These are phyloP conservation scores for Pimpla rufipes DNA, from an alignment of 2,888 invertebrate species.

Conservation along the genomic window DNA sequence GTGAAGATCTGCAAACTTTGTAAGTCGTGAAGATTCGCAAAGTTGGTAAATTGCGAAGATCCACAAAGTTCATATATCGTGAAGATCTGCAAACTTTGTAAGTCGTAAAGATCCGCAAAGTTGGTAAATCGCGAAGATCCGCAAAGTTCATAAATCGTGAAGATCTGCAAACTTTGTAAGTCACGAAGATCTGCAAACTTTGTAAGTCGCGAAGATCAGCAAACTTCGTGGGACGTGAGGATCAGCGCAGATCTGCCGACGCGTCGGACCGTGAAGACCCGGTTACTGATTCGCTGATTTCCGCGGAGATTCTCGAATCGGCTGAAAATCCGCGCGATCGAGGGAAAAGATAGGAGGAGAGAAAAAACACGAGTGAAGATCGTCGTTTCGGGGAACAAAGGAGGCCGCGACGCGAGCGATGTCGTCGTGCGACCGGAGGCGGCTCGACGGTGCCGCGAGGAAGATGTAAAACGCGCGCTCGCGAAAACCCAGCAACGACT, in stretches of 20 bases:
- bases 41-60: not conserved
- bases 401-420: too few species aligned
- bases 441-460: not conserved
- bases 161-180: not conserved
- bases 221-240: not conserved
- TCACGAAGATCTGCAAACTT: not conserved
- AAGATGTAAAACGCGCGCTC: slow-evolving; percentile 66
- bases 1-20: too few species aligned
- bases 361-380: too few species aligned
- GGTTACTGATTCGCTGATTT: too few species aligned
- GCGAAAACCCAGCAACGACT: slow-evolving; percentile 43
- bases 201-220: too few species aligned
- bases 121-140: not conserved
- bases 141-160: too few species aligned
- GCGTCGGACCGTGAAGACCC: not conserved
- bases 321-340: too few species aligned
- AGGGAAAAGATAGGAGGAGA: too few species aligned
- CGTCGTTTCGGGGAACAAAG: too few species aligned
- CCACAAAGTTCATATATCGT: too few species aligned
- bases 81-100: not conserved
- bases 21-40: not conserved
- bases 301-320: too few species aligned
- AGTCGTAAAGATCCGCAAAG: not conserved
- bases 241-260: not conserved
- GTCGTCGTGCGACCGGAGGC: too few species aligned